Evolutionary conservation across 1,140 invertebrate species (phyloP), one percentile per base, ranked within the genome.

Genomic region (Ostrea edulis): DNA sequence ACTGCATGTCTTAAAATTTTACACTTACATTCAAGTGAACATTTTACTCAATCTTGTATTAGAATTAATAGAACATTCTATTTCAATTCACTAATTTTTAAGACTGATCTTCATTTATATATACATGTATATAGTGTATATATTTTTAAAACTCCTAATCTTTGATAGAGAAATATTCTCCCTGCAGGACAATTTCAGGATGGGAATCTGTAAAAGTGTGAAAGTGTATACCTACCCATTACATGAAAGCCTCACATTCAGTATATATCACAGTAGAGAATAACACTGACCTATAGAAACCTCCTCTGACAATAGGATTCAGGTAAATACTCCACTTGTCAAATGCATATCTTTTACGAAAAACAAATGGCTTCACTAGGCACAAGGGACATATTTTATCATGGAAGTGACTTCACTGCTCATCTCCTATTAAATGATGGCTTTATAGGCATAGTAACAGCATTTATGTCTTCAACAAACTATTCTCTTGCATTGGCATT

Each of bases 261-360:
- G 68, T 29, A 25, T 77, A 77, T 14, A 77, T 77, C 68, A 77
- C 68, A 22, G 35, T 9, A 20, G 29, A 29, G 14, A 77, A 62
- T 14, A 77, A 77, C 17, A 11, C 9, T 25, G 14, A 5, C 68
- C 22, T 4, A 25, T 62, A 11, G 68, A 25, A 77, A 25, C 68
- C 29, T 35, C 68, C 68, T 77, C 68, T 77, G 11, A 35, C 22
- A 14, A 77, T 77, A 77, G 22, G 68, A 77, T 77, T 29, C 68
- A 77, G 68, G 68, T 77, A 29, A 77, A 35, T 35, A 25, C 68
- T 20, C 68, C 68, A 35, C 22, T 77, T 77, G 68, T 77, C 68
- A 77, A 77, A 77, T 77, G 68, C 68, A 77, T 25, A 77, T 77
- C 68, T 77, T 77, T 35, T 29, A 77, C 68, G 68, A 77, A 77